These are phyloP conservation scores for Hybognathus amarus DNA, from an alignment of 2,797 vertebrate species.

Conservation along the genomic window DNA sequence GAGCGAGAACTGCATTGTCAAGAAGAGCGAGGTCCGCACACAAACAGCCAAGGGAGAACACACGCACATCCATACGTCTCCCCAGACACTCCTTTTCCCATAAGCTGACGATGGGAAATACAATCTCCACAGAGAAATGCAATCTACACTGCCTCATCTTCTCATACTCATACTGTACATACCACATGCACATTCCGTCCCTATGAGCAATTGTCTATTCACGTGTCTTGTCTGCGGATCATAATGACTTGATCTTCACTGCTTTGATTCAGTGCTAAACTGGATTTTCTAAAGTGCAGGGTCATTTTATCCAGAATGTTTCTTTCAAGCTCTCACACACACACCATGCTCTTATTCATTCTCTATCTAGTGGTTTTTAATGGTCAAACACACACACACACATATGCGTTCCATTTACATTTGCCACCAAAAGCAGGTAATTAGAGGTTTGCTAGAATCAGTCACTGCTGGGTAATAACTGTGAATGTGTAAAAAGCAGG, in stretches of 20 bases:
- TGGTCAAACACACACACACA: background rate
- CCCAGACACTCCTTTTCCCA: conserved; percentile 46
- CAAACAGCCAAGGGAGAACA: conserved; percentile 3
- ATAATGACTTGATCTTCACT: conserved; percentile 40
- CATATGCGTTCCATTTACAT: background rate
- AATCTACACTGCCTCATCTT: conserved; percentile 49
- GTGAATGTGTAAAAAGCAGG: background rate
- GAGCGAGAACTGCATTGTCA: conserved; percentile 47
- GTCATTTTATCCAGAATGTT: conserved; percentile 24
- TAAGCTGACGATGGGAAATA: conserved; percentile 57
- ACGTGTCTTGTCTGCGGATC: conserved; percentile 26
- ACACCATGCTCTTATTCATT: background rate
- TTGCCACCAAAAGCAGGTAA: conserved; percentile 14
- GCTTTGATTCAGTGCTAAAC: conserved; percentile 24
- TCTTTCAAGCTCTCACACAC: background rate
- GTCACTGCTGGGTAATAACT: background rate
- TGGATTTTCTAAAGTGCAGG: background rate
- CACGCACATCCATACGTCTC: conserved; percentile 47
- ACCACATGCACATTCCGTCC: conserved; percentile 25
- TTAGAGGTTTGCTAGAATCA: conserved; percentile 5
- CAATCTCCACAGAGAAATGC: conserved; percentile 55
- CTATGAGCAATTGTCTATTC: conserved; percentile 44
- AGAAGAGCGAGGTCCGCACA: conserved; percentile 42
- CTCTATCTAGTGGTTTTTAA: background rate
- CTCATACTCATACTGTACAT: conserved; percentile 27